Percentiles rank a stretch among this genome's conserved stretches.
phyloP scores from a whole-genome alignment of 2,888 invertebrate genomes.

The Notodonta dromedarius region DNA sequence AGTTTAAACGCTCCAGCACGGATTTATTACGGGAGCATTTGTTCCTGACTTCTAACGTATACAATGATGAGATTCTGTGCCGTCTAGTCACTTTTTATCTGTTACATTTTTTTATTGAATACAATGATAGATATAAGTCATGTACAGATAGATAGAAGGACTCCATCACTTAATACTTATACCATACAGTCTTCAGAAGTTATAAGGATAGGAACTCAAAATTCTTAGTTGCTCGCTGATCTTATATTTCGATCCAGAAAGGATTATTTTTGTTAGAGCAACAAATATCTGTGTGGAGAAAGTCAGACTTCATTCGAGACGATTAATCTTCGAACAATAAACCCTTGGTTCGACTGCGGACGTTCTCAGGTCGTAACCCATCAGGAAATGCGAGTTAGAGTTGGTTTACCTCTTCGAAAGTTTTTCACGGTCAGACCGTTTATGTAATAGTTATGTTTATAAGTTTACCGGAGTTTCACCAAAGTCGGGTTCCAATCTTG shows the following conservation, averaged over 20 bases:
- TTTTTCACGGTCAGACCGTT: conserved; percentile 30
- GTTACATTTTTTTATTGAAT: no score
- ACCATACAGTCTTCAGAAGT: no score
- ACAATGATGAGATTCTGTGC: no score
- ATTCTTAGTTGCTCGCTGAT: no score
- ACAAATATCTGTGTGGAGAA: conserved; percentile 20
- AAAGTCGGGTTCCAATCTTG: conserved; percentile 11
- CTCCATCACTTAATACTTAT: no score
- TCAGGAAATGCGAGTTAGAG: conserved; percentile 12
- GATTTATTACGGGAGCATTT: conserved; percentile 1
- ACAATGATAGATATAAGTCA: no score
- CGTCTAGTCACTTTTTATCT: no score
- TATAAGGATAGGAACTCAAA: no score
- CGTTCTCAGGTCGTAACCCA: conserved; percentile 15
- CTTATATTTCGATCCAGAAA: no score
- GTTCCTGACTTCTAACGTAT: no score
- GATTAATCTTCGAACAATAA: conserved; percentile 32
- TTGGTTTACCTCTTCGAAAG: conserved; percentile 27
- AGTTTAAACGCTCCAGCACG: not conserved
- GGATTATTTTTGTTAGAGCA: no score
- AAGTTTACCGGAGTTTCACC: conserved; percentile 17
- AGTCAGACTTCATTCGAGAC: conserved; percentile 35
- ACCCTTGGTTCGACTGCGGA: conserved; percentile 23
- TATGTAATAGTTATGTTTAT: conserved; percentile 18
- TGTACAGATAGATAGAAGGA: no score